These are phyloP conservation scores for Meiosimyza platycephala DNA, from an alignment of 2,888 invertebrate species.

Conservation along the genomic window DNA sequence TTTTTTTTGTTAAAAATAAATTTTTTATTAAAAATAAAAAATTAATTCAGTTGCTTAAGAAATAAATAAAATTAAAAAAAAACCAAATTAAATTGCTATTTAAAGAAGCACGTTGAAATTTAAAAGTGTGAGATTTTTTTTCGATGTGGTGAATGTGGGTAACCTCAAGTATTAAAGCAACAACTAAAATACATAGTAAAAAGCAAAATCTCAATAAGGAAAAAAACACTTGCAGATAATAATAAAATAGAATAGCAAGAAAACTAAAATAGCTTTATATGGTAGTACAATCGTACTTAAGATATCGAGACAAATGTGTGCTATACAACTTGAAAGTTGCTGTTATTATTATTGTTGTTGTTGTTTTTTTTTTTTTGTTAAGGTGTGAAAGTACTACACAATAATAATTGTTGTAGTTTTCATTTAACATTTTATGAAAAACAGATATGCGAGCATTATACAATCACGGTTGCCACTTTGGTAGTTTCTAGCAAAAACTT, in stretches of 20 bases:
- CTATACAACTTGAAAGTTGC: slow-evolving; percentile 1
- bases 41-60: too few species aligned
- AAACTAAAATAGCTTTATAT: too few species aligned
- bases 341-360: slow-evolving; percentile 27
- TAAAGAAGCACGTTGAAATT: not conserved
- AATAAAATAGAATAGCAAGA: not conserved
- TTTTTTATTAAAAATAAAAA: too few species aligned
- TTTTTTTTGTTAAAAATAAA: too few species aligned
- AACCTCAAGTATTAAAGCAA: slow-evolving; percentile 38
- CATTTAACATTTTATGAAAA: too few species aligned
- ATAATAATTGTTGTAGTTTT: too few species aligned
- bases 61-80: too few species aligned
- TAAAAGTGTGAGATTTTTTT: slow-evolving; percentile 8
- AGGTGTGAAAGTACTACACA: not conserved
- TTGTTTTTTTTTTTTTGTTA: not conserved
- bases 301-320: too few species aligned
- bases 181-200: slow-evolving; percentile 31
- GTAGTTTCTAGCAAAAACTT: too few species aligned
- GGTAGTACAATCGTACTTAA: not conserved
- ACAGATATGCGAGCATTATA: too few species aligned
- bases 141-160: slow-evolving; percentile 31
- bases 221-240: not conserved
- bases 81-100: too few species aligned
- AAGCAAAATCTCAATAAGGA: slow-evolving; percentile 16
- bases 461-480: too few species aligned